Evolutionary conservation across 2,113 vertebrate genomes (phyloP).

Genomic region (Emydocephalus ijimae): DNA sequence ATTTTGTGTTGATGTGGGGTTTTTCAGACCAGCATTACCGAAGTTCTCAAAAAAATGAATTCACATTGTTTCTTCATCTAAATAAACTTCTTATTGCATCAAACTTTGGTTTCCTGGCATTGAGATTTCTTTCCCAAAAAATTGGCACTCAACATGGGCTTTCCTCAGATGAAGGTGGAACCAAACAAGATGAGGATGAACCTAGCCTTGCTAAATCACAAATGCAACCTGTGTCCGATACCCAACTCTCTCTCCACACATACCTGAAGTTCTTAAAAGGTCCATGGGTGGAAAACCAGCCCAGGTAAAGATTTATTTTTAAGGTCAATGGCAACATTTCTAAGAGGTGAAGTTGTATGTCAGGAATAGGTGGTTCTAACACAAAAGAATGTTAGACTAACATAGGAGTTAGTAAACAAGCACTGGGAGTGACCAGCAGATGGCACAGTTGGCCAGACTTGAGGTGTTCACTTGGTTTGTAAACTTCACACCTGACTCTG

Average conservation of each 20-base stretch:
- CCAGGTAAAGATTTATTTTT: not conserved
- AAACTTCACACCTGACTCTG: not conserved
- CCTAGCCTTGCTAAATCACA: not conserved
- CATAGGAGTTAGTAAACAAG: not conserved
- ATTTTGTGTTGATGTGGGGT: not conserved
- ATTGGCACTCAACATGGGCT: not conserved
- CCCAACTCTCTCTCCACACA: not conserved
- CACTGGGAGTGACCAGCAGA: not conserved
- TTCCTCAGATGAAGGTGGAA: not conserved
- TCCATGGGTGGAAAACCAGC: not conserved
- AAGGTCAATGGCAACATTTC: not conserved
- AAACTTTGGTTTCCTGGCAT: not conserved
- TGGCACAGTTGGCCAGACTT: not conserved
- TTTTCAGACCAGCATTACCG: not conserved
- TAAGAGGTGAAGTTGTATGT: not conserved
- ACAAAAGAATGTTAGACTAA: not conserved
- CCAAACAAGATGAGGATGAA: not conserved
- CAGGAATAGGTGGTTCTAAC: not conserved
- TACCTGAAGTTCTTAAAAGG: not conserved
- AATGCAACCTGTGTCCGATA: not conserved
- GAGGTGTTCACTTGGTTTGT: not conserved
- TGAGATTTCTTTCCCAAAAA: not conserved
- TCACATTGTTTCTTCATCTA: not conserved
- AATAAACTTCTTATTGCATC: not conserved
- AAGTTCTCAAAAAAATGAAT: not conserved